Conservation (phyloP, 2,888 invertebrate genomes). For the Drosophila yooni region DNA sequence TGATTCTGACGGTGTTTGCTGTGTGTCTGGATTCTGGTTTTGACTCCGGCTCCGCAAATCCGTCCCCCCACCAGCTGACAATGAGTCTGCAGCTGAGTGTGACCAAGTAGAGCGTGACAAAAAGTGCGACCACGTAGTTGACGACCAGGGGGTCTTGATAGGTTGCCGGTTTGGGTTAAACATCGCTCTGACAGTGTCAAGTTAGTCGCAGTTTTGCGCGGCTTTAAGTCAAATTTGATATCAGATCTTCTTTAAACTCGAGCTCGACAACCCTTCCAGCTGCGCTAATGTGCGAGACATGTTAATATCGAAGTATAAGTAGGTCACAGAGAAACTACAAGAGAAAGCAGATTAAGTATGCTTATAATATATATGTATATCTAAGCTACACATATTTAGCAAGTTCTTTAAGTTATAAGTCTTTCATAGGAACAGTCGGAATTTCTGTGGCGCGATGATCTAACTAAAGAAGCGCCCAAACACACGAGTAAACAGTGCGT, state of each 20-base stretch:
- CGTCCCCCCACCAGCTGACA: constrained; percentile 17
- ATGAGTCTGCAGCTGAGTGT: constrained; percentile 32
- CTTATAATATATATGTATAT: no score
- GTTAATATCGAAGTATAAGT: no score
- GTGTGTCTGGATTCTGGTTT: constrained; percentile 55
- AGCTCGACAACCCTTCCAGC: no score
- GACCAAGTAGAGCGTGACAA: constrained; percentile 56
- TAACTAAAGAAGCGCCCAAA: not conserved
- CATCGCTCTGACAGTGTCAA: constrained; percentile 7
- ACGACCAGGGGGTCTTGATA: not conserved
- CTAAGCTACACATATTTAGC: no score
- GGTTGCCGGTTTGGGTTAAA: constrained; percentile 2
- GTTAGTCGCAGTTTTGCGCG: not conserved
- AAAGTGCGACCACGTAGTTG: constrained; percentile 55
- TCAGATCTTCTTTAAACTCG: not conserved
- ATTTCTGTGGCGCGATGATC: not conserved
- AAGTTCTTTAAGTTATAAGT: not conserved
- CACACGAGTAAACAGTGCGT: not conserved
- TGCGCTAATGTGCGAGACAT: no score
- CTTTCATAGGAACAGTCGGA: not conserved
- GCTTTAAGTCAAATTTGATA: constrained; percentile 18
- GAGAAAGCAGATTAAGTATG: not conserved
- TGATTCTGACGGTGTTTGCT: constrained; percentile 71
- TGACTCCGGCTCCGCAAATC: not conserved
- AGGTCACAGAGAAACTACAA: not conserved